Base-by-base conservation (phyloP, 1,140 invertebrate genomes). In the Dendrolimus kikuchii region DNA sequence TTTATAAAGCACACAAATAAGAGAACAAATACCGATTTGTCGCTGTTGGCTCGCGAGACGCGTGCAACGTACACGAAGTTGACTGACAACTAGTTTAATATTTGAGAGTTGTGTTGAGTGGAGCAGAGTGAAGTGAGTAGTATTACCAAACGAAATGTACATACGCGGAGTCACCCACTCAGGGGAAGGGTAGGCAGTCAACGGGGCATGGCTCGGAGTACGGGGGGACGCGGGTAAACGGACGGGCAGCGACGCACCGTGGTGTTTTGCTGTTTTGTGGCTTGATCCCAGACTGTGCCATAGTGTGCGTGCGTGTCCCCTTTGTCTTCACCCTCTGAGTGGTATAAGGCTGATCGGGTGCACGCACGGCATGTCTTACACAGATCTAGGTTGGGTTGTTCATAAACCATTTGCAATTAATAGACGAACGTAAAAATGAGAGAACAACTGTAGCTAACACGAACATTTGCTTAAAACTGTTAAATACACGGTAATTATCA, bases 71-170 rank as follows among this genome's bases (percentile, higher is more conserved):
- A 5, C 46, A 53, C 46, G 44, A n/a, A 39, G 43, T 6, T 54
- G 49, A 50, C 40, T 23, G 55, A 55, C 62, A 56, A 71, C 69
- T 71, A 66, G 57, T 47, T 50, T 23, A 23, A 23, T 23, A 23
- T 23, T 23, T 23, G 23, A 23, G 23, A 23, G 23, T 23, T 23
- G 23, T 23, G 23, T 23, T 53, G 50, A 55, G 60, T 62, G 46
- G 45, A 58, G 51, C 53, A 47, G 47, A 57, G 51, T 67, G 56
- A 62, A 62, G 60, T 59, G 64, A 70, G 64, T 67, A 62, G 66
- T 66, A 57, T 68, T 62, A 68, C 63, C 66, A 64, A 62, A 64
- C 60, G 66, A 60, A 53, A 51, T 61, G 64, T 56, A 23, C 23
- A 55, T 60, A 57, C 51, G 59, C 50, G 50, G 51, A 51, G 56